A percentile compares a stretch with the other conserved stretches of the same genome.
Conservation (phyloP, 2,797 vertebrate species). For the Falco cherrug region DNA sequence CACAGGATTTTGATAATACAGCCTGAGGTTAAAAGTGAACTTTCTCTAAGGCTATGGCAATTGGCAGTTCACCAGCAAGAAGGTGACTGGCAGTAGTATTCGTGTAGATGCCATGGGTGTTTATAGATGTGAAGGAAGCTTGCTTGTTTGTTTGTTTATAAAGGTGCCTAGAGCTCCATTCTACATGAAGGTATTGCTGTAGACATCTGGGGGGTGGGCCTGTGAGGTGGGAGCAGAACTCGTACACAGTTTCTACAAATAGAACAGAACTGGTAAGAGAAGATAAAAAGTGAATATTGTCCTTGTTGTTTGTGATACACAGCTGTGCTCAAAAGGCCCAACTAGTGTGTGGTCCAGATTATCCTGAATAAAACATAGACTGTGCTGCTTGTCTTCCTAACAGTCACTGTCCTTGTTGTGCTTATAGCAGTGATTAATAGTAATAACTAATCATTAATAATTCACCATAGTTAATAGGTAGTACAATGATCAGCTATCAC, state of each 20-base stretch:
- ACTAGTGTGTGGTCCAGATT: neutral
- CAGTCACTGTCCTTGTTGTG: neutral
- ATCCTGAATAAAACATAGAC: neutral
- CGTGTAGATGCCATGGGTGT: conserved; percentile 80
- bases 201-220: neutral
- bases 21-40: neutral
- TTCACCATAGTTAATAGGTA: neutral
- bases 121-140: conserved; percentile 87
- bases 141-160: neutral
- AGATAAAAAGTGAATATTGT: neutral
- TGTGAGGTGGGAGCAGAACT: neutral
- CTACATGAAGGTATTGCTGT: neutral
- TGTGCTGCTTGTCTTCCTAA: neutral
- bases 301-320: neutral
- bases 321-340: neutral
- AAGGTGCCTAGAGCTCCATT: neutral
- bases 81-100: conserved; percentile 78
- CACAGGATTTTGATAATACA: neutral
- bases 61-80: conserved; percentile 86
- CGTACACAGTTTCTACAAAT: neutral
- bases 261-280: neutral
- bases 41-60: neutral
- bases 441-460: neutral
- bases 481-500: neutral
- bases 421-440: neutral